Evolutionary conservation across 1,140 invertebrate genomes (phyloP).

Genomic region (Drosophila yakuba): DNA sequence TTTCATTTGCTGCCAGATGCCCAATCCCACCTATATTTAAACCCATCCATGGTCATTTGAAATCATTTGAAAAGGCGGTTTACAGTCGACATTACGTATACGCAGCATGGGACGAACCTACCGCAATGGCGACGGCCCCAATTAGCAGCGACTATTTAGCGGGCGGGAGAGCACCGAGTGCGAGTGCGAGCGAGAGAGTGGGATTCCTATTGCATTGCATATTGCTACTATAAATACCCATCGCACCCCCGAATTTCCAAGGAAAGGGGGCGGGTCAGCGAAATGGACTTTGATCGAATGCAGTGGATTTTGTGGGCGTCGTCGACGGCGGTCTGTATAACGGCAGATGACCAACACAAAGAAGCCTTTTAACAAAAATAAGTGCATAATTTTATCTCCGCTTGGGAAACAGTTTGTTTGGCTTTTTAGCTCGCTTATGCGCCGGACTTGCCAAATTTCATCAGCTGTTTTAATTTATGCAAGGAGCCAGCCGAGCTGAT

Average conservation of each 20-base stretch:
- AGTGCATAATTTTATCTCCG: conserved; percentile 65
- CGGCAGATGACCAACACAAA: conserved; percentile 45
- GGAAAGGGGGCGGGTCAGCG: conserved; percentile 20
- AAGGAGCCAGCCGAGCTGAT: conserved; percentile 46
- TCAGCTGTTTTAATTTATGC: conserved; percentile 83
- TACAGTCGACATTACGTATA: conserved; percentile 53
- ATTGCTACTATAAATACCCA: conserved; percentile 51
- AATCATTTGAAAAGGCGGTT: conserved; percentile 2
- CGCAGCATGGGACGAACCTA: conserved; percentile 68
- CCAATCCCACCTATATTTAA: conserved; percentile 18
- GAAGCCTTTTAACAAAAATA: conserved; percentile 60
- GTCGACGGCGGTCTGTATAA: conserved; percentile 35
- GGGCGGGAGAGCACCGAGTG: neutral
- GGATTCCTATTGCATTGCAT: conserved; percentile 48
- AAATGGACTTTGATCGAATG: conserved; percentile 57
- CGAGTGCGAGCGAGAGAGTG: conserved; percentile 13
- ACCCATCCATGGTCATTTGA: conserved; percentile 21
- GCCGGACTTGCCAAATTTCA: conserved; percentile 69
- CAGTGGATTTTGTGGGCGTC: conserved; percentile 51
- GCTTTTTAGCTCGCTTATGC: conserved; percentile 66
- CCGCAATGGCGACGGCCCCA: conserved; percentile 54
- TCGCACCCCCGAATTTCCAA: neutral
- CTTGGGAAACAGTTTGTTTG: conserved; percentile 38
- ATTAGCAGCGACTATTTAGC: conserved; percentile 37
- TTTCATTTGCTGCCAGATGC: conserved; percentile 12